These are phyloP conservation scores for Linnaemya tessellans DNA, from an alignment of 2,888 invertebrate genomes.

Conservation along the genomic window DNA sequence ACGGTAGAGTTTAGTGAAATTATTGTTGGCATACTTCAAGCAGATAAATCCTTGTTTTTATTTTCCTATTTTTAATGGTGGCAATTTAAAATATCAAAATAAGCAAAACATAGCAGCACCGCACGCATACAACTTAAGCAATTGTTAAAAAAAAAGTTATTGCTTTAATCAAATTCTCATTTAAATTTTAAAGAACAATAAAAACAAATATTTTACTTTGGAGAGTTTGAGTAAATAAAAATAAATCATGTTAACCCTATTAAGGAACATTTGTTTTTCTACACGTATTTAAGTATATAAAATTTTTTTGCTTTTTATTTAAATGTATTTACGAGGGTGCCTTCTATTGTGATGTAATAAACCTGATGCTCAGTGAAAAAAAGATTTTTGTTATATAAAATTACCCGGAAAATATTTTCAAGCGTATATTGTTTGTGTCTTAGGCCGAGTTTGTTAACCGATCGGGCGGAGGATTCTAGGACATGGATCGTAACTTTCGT, in stretches of 20 bases:
- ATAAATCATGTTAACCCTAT: background rate
- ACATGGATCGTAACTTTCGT: no score
- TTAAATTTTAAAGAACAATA: background rate
- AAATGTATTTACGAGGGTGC: background rate
- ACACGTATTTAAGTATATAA: no score
- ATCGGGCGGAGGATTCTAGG: no score
- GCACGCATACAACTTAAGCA: background rate
- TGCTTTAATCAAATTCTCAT: background rate
- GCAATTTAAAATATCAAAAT: slow-evolving; percentile 27
- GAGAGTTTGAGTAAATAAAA: background rate
- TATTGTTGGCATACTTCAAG: slow-evolving; percentile 34
- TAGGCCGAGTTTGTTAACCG: no score
- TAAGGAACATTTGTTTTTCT: background rate
- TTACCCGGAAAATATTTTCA: no score
- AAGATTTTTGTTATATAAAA: no score
- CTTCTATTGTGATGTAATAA: no score
- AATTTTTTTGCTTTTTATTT: background rate
- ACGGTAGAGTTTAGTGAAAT: background rate
- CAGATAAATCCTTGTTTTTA: slow-evolving; percentile 32
- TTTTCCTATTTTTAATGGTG: slow-evolving; percentile 24
- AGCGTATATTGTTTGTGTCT: no score
- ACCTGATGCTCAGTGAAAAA: no score
- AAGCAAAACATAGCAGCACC: background rate
- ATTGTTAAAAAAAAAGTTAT: background rate
- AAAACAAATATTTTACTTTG: background rate